Evolutionary conservation across 2,113 vertebrate species (phyloP).

Genomic region (Oryzias melastigma): DNA sequence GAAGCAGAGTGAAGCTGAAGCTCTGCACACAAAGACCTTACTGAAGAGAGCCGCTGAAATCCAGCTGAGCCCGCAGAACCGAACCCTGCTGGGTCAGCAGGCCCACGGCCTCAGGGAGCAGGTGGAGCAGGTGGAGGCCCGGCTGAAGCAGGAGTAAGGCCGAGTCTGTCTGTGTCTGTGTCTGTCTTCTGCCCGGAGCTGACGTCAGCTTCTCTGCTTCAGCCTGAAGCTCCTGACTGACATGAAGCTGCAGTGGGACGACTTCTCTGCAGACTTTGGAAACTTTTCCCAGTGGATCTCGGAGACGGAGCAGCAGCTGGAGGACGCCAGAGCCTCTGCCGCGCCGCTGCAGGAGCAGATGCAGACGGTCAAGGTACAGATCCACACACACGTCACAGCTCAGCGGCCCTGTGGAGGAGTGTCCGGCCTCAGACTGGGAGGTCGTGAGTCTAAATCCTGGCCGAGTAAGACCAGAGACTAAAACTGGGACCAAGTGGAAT

Average conservation of each 20-base stretch:
- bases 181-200: no score
- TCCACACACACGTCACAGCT: no score
- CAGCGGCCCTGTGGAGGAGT: no score
- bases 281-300: slow-evolving; percentile 89
- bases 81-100: slow-evolving; percentile 82
- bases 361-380: slow-evolving; percentile 84
- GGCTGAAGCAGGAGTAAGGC: slow-evolving; percentile 89
- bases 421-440: no score
- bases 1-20: slow-evolving; percentile 85
- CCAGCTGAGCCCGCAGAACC: slow-evolving; percentile 87
- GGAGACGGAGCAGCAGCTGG: slow-evolving; percentile 87
- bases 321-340: slow-evolving; percentile 78
- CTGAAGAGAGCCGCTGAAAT: slow-evolving; percentile 89
- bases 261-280: slow-evolving; percentile 88
- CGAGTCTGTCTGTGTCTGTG: no score
- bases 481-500: no score
- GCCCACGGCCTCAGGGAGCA: slow-evolving; percentile 84
- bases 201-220: slow-evolving; percentile 42
- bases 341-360: slow-evolving; percentile 84
- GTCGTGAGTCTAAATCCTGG: no score
- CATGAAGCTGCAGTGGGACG: slow-evolving; percentile 90
- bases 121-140: slow-evolving; percentile 84
- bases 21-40: slow-evolving; percentile 83
- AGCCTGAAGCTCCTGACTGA: slow-evolving; percentile 90
- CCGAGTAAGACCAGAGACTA: no score